These are phyloP conservation scores for Donacobius atricapilla DNA, from an alignment of 2,113 vertebrate genomes.

Conservation along the genomic window DNA sequence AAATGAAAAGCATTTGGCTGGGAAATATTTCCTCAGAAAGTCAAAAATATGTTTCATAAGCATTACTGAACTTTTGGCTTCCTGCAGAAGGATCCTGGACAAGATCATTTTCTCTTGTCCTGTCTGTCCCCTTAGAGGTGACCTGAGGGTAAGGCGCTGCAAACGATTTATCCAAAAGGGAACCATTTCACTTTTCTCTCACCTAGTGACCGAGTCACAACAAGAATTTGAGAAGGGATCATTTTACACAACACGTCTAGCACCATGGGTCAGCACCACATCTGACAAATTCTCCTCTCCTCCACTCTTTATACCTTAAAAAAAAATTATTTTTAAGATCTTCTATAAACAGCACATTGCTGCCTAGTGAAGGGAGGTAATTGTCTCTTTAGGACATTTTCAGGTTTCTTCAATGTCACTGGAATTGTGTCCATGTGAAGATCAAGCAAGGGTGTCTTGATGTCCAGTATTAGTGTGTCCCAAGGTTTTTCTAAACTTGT, in stretches of 20 bases:
- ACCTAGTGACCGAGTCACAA: background rate
- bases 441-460: background rate
- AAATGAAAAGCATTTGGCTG: constrained; percentile 23
- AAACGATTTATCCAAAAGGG: background rate
- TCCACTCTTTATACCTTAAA: background rate
- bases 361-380: background rate
- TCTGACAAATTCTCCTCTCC: background rate
- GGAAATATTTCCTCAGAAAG: constrained; percentile 30
- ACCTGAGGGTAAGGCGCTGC: background rate
- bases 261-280: background rate
- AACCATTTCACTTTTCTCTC: background rate
- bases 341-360: background rate
- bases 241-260: background rate
- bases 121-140: background rate
- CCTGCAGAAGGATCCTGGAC: background rate
- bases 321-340: background rate
- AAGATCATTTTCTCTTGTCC: background rate
- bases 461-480: background rate
- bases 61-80: background rate
- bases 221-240: background rate
- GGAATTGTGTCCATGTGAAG: background rate
- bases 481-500: background rate
- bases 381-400: background rate
- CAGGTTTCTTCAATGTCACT: background rate
- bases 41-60: background rate